A percentile compares a stretch with the other conserved stretches of the same genome.
These are phyloP conservation scores for Therioaphis trifolii DNA, from an alignment of 2,888 invertebrate species.

Conservation along the genomic window DNA sequence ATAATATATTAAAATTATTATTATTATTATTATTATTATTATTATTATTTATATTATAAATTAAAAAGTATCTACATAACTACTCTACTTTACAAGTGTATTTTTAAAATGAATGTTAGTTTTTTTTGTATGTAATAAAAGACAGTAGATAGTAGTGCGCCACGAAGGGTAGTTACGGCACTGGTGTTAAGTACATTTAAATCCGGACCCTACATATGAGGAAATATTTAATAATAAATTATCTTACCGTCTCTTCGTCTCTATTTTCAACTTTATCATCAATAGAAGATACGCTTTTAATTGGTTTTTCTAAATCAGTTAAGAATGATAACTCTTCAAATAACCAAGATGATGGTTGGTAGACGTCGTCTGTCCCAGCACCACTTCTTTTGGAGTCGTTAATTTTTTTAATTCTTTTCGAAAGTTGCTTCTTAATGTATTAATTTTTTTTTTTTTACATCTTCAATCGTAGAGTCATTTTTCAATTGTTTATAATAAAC, in stretches of 20 bases:
- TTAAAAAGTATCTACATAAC: background rate
- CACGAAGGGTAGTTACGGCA: too few relatives aligned
- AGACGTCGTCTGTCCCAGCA: slow-evolving; percentile 10
- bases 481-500: slow-evolving; percentile 9
- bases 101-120: too few relatives aligned
- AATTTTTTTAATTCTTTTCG: slow-evolving; percentile 22
- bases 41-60: slow-evolving; percentile 16
- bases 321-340: slow-evolving; percentile 24
- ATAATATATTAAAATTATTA: slow-evolving; percentile 18
- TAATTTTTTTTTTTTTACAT: slow-evolving; percentile 16
- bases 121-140: too few relatives aligned
- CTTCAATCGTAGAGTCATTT: background rate
- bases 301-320: background rate
- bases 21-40: too few relatives aligned
- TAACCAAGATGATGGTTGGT: slow-evolving; percentile 18
- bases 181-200: too few relatives aligned
- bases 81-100: too few relatives aligned
- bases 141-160: too few relatives aligned
- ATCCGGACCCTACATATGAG: too few relatives aligned
- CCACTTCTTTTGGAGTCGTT: slow-evolving; percentile 35
- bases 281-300: background rate
- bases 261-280: background rate
- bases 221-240: background rate
- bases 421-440: slow-evolving; percentile 8
- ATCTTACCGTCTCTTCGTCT: slow-evolving; percentile 3